Base-by-base conservation (phyloP, 2,888 invertebrate genomes). In the Shargacucullia verbasci region DNA sequence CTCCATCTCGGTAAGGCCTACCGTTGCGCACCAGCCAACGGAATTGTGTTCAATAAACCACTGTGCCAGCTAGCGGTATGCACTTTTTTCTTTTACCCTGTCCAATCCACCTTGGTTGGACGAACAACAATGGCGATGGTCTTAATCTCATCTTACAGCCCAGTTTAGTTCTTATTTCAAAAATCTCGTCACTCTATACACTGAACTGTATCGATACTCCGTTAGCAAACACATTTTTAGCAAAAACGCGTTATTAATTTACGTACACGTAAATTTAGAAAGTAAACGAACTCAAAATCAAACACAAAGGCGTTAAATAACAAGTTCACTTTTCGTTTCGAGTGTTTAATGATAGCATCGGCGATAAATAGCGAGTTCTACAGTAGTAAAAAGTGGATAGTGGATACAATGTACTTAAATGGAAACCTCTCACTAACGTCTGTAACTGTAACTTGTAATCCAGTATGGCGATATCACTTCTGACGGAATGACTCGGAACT, bases 1-100 rank as follows among this genome's bases (percentile, higher is more conserved):
- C 66, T 66, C 58, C 73, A 75, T 68, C 73, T 68, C 56, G 50
- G 62, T 59, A 73, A 74, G 70, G 82, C 76, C 83, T 79, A 82
- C 81, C 85, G 86, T 85, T 85, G 86, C 82, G 78, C 52, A 69
- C 64, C 50, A 59, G 67, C 80, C 85, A 88, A 88, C 87, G 86
- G 88, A 87, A 87, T 89, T 84, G 82, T 87, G 84, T 86, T 89
- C 88, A 89, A 90, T 91, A 90, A 88, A 91, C 84, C 92, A 92
- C 90, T 92, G 88, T 92, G 92, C 90, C 92, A 90, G 80, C 75
- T 93, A 92, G 92, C 93, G 92, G 92, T 91, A 84, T 87, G 87
- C 81, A 78, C 79, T 87, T 92, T 92, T 92, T 90, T 88, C 81
- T 79, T 81, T 76, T 78, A 4, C 82, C 77, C 79, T 75, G 79